phyloP scores from a whole-genome alignment of 2,113 vertebrate genomes.

The Rhadina sibilatrix region DNA sequence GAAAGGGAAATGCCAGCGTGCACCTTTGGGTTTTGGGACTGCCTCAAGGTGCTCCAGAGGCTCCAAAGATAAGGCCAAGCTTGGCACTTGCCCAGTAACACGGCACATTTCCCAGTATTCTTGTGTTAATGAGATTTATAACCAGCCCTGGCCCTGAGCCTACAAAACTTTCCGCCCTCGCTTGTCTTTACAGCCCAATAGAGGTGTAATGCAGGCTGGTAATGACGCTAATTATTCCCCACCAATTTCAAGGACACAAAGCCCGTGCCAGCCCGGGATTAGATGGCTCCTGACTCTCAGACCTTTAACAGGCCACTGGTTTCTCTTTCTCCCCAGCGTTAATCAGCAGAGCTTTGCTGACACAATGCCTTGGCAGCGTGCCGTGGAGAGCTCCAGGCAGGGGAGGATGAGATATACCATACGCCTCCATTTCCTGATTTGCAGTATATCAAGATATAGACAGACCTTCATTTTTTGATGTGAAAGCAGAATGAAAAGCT shows the following conservation, averaged over 20 bases:
- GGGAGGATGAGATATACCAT: conserved; percentile 62
- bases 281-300: conserved; percentile 18
- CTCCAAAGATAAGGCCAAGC: neutral
- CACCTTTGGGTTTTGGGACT: neutral
- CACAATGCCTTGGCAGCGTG: conserved; percentile 42
- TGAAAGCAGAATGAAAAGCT: conserved; percentile 55
- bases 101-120: neutral
- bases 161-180: neutral
- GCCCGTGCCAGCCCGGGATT: neutral
- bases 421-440: conserved; percentile 51
- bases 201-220: neutral
- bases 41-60: neutral
- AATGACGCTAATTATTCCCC: neutral
- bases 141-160: neutral
- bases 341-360: conserved; percentile 57
- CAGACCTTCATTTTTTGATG: conserved; percentile 29
- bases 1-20: neutral
- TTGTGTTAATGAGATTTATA: neutral
- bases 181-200: neutral
- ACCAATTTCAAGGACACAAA: neutral
- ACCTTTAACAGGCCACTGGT: conserved; percentile 35
- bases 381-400: conserved; percentile 39
- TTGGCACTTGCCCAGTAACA: neutral
- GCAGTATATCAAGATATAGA: conserved; percentile 47
- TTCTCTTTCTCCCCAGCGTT: conserved; percentile 20